Evolutionary conservation across 2,888 invertebrate species (phyloP).

Genomic region (Cryptocheilus praepositus): DNA sequence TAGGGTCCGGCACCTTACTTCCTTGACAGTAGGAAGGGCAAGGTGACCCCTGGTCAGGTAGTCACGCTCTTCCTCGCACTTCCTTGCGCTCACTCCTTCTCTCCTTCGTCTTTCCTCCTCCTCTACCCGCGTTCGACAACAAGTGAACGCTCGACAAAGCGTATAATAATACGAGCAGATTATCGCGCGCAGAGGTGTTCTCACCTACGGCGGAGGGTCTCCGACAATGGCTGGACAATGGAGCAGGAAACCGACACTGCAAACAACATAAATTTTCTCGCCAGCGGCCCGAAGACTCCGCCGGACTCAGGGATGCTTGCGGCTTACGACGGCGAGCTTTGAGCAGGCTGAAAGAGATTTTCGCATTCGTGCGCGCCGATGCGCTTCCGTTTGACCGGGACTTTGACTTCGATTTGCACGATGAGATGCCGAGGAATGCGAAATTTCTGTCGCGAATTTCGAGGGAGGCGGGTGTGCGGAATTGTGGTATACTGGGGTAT

Average conservation of each 20-base stretch:
- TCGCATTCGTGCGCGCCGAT: too few relatives aligned
- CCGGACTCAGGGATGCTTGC: too few relatives aligned
- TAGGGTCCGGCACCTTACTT: constrained; percentile 42
- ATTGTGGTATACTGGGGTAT: too few relatives aligned
- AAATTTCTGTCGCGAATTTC: too few relatives aligned
- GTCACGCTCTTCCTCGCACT: constrained; percentile 22
- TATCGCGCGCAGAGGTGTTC: constrained; percentile 73
- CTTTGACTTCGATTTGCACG: too few relatives aligned
- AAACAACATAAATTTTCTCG: constrained; percentile 73
- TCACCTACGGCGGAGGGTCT: constrained; percentile 71
- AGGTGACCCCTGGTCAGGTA: constrained; percentile 75
- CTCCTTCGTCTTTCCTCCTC: constrained; percentile 8
- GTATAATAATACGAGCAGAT: constrained; percentile 72
- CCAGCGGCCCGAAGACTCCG: too few relatives aligned
- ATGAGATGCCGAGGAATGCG: too few relatives aligned
- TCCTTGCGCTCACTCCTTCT: constrained; percentile 3
- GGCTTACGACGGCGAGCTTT: too few relatives aligned
- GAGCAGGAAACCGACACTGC: constrained; percentile 72
- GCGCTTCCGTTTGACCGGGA: too few relatives aligned
- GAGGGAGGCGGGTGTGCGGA: too few relatives aligned
- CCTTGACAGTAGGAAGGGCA: constrained; percentile 33
- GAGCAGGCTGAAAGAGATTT: too few relatives aligned
- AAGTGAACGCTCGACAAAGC: constrained; percentile 71
- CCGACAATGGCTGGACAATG: constrained; percentile 72
- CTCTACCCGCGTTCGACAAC: constrained; percentile 37